Evolutionary conservation across 1,140 invertebrate genomes (phyloP).

Genomic region (Drosophila hydei): DNA sequence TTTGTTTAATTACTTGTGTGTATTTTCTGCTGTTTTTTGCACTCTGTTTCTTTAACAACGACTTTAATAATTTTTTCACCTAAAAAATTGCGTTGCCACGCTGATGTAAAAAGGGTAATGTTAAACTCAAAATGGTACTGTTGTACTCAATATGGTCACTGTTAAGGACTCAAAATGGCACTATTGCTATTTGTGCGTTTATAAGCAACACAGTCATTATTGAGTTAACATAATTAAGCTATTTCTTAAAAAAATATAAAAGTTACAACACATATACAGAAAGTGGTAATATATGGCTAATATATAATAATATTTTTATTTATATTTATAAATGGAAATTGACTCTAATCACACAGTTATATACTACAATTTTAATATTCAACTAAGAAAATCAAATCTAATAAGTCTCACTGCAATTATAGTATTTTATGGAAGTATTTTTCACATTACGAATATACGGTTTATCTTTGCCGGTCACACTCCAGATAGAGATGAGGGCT

Average conservation of each 20-base stretch:
- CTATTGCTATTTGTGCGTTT: neutral
- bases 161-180: conserved; percentile 16
- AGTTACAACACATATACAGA: neutral
- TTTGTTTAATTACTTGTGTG: conserved; percentile 9
- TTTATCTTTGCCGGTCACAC: neutral
- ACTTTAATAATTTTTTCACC: conserved; percentile 54
- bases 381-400: conserved; percentile 2
- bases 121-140: conserved; percentile 40
- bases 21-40: conserved; percentile 37
- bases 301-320: neutral
- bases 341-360: neutral
- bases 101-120: conserved; percentile 53
- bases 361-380: neutral
- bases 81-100: conserved; percentile 54
- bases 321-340: neutral
- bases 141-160: conserved; percentile 19
- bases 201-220: neutral
- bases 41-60: conserved; percentile 44
- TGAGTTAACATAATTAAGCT: conserved; percentile 5
- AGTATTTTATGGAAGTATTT: neutral
- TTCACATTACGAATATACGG: no score
- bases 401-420: neutral
- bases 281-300: neutral
- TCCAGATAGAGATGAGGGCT: neutral
- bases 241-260: neutral